Base-by-base conservation (phyloP, 2,888 invertebrate species). In the Tipula vernalis region DNA sequence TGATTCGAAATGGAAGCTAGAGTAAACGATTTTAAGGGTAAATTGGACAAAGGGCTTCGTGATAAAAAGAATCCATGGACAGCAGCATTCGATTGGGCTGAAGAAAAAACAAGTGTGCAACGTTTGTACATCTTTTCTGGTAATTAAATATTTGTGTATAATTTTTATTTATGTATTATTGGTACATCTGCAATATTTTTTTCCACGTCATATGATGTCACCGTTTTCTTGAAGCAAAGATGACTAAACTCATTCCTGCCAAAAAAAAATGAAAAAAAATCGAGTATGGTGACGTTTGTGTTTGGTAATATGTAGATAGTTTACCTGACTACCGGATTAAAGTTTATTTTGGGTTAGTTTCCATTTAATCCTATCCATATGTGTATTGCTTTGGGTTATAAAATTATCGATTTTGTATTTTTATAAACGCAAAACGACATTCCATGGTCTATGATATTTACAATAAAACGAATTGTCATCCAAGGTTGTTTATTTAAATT, bases 121-220 rank as follows among this genome's bases (percentile, higher is more conserved):
- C 93, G 97, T 89, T 91, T 95, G 39, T 96, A 97, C 91, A 89
- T 97, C 89, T 96, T 96, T 91, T 90, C 95, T 88, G 97, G 97
- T 97, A 92, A 93, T 95, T 91, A 39, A 39, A 39, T 39, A 6
- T 39, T 39, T 39, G 39, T 39, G 39, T 6, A 87, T 85, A 87
- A 12, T 71, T 71, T 71, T 28, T 71, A 71, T 71, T 28, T 28
- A 57, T 15, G 15, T 15, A 2, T 57, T 57, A 12, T 4, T 10
- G 28, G 18, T 18, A 18, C 12, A 4, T 15, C 1, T 28, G 28
- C n/a, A 51, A 51, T 51, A 71, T 71, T 28, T 71, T n/a, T 71
- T 71, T 28, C 28, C 84, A 84, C 28, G 51, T 71, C 71, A 28
- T 71, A 28, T 71, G 71, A 71, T 28, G 18, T 71, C 28, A 28